Base-by-base conservation (phyloP, 2,888 invertebrate species). In the Acronicta leporina region DNA sequence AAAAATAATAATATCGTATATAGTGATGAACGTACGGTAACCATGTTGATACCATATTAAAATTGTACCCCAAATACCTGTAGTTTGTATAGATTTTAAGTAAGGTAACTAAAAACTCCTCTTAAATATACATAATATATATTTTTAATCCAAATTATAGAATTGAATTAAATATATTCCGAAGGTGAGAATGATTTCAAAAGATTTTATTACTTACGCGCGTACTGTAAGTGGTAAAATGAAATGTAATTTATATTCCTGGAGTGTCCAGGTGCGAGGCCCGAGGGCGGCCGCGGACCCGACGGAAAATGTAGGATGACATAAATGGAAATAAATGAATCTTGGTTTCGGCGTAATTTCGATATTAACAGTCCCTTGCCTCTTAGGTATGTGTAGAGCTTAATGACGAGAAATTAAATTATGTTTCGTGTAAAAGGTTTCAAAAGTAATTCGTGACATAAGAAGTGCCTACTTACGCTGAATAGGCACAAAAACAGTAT, bases 241-340 rank as follows among this genome's bases (percentile, higher is more conserved):
- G 74, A 68, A 80, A 73, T 71, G 77, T 84, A 77, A 84, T 86
- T 85, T 83, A 82, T 84, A 83, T 82, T 84, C 81, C 58, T 57
- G 42, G 63, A 55, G 75, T 75, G 77, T 80, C 72, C 73, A 76
- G 73, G 68, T 57, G 74, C 62, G 73, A 73, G 73, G 55, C 58
- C 68, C 62, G 68, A 66, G 63, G 60, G 67, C 33, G 49, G 49
- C 53, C 65, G 75, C 63, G 71, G 58, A 69, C 52, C 49, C 61
- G 15, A 47, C 68, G 67, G 73, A 75, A 82, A 84, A 82, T 81
- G 74, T 71, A 68, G 75, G 73, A 73, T 73, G 81, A 84, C 79
- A 75, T 77, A 86, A 86, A 87, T 85, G 85, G 81, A 82, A 85
- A 87, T 82, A 83, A 84, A 86, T 85, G 80, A 82, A 82, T 78